A percentile compares a stretch with the other conserved stretches of the same genome.
Evolutionary conservation across 2,113 vertebrate genomes (phyloP).

Genomic region (Barnardius zonarius): DNA sequence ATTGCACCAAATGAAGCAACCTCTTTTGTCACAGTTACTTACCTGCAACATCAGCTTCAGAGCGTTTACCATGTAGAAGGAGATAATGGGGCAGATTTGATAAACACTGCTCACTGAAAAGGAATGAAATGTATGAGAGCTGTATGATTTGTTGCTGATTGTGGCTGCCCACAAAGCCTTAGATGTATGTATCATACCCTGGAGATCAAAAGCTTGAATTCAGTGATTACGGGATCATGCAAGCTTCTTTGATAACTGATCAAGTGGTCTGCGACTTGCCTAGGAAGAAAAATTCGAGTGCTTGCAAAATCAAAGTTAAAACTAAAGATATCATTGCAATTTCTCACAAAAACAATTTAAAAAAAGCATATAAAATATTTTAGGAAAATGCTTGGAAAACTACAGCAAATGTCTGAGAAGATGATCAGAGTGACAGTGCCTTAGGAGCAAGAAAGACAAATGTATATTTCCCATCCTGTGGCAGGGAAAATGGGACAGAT

Average conservation of each 20-base stretch:
- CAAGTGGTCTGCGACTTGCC: background rate
- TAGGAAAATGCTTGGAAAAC: background rate
- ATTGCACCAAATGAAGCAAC: background rate
- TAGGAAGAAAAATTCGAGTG: background rate
- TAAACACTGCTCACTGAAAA: conserved; percentile 12
- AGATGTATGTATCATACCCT: background rate
- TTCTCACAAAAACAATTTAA: background rate
- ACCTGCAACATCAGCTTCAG: background rate
- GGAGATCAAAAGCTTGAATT: conserved; percentile 53
- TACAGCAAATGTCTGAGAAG: background rate
- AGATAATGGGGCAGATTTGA: background rate
- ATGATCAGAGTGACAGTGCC: background rate
- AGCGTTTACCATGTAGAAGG: background rate
- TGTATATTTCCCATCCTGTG: background rate
- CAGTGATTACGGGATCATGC: conserved; percentile 19
- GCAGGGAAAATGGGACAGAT: background rate
- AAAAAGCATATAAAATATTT: background rate
- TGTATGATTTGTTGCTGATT: conserved; percentile 4
- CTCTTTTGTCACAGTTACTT: background rate
- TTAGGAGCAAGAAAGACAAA: background rate
- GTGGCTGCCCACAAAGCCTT: conserved; percentile 36
- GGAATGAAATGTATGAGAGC: conserved; percentile 6
- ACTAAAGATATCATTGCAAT: background rate
- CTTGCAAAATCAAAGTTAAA: background rate
- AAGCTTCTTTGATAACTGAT: conserved; percentile 33